Conservation (phyloP, 2,888 invertebrate genomes). For the Nudaria mundana region DNA sequence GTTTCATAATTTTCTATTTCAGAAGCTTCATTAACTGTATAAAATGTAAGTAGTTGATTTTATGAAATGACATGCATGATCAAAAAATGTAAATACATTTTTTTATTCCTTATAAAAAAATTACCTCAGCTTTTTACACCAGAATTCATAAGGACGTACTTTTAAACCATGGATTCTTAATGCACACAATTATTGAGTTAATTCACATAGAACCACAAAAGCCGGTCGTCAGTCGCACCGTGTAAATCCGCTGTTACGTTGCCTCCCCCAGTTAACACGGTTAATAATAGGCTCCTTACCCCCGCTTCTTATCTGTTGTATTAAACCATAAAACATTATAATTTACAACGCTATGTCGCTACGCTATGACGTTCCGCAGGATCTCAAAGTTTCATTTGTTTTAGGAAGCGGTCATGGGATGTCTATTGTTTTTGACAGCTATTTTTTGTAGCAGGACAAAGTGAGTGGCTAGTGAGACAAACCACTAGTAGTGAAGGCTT, state of each 20-base stretch:
- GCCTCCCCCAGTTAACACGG: constrained; percentile 62
- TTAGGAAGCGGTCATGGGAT: background rate
- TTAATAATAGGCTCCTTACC: constrained; percentile 78
- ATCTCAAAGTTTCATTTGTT: constrained; percentile 53
- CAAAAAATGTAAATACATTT: too few species aligned
- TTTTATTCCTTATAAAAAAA: too few species aligned
- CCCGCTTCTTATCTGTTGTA: constrained; percentile 77
- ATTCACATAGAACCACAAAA: constrained; percentile 16
- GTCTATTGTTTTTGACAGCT: background rate
- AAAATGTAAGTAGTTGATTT: too few species aligned
- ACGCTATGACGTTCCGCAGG: constrained; percentile 64
- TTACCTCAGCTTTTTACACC: too few species aligned
- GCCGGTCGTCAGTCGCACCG: constrained; percentile 29
- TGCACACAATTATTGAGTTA: background rate
- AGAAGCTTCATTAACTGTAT: too few species aligned
- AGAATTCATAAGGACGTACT: too few species aligned
- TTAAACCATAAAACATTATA: constrained; percentile 82
- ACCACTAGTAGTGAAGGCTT: too few species aligned
- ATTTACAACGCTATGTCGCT: constrained; percentile 73
- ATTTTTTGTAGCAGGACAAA: background rate
- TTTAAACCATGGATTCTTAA: too few species aligned
- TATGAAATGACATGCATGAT: too few species aligned
- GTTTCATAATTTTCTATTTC: too few species aligned
- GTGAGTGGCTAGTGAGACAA: background rate
- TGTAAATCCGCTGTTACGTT: constrained; percentile 15